Percentiles rank a stretch among this genome's conserved stretches.
Conservation (phyloP, 2,113 vertebrate species). For the Lipophrys pholis region DNA sequence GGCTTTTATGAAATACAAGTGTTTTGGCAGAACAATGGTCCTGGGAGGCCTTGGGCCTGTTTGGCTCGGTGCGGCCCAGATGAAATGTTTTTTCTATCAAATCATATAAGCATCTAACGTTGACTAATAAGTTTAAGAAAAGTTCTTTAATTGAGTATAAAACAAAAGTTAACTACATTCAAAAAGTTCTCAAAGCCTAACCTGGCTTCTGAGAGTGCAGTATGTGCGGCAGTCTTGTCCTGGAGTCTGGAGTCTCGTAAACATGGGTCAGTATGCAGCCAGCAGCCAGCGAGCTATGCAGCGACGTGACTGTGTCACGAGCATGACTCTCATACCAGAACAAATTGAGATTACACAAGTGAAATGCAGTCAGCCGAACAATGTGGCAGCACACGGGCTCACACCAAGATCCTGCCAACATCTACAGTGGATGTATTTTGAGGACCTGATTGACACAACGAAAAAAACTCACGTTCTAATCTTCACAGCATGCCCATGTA, state of each 20-base stretch:
- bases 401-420: not conserved
- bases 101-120: no score
- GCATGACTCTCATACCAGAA: constrained; percentile 27
- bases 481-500: not conserved
- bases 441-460: not conserved
- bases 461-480: not conserved
- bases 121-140: no score
- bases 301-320: constrained; percentile 12
- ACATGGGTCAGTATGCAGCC: constrained; percentile 15
- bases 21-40: no score
- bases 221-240: not conserved
- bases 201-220: not conserved
- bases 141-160: not conserved
- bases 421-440: not conserved
- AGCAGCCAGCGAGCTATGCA: constrained; percentile 17
- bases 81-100: no score
- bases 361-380: constrained; percentile 11
- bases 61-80: no score
- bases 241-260: not conserved
- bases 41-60: no score
- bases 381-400: not conserved
- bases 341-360: constrained; percentile 21
- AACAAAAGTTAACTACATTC: not conserved
- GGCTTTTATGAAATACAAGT: no score
- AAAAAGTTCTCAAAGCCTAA: not conserved